phyloP scores from a whole-genome alignment of 2,888 invertebrate genomes.

The Synanthedon vespiformis region DNA sequence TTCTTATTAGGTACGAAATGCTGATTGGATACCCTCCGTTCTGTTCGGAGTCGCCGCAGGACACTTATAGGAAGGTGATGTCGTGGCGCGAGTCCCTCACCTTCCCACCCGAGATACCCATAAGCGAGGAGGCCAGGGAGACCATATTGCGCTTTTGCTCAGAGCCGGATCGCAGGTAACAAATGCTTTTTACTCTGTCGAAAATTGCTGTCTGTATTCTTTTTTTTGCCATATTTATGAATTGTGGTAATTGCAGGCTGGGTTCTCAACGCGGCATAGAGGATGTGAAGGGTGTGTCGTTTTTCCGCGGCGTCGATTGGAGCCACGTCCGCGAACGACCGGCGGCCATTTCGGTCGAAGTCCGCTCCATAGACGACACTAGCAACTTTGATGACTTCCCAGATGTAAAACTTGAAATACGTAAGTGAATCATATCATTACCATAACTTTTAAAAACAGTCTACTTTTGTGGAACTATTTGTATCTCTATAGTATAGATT shows the following conservation, averaged over 20 bases:
- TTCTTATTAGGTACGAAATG: conserved; percentile 91
- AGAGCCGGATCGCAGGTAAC: conserved; percentile 89
- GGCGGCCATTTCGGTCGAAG: conserved; percentile 97
- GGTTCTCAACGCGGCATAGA: conserved; percentile 92
- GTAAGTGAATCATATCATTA: conserved; percentile 76
- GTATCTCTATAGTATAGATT: too few relatives aligned
- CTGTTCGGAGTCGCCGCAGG: conserved; percentile 98
- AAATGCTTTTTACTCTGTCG: too few relatives aligned
- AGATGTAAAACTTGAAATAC: conserved; percentile 97
- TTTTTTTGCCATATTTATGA: neutral
- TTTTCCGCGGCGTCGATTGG: conserved; percentile 99
- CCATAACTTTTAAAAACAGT: too few relatives aligned
- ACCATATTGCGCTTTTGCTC: conserved; percentile 97
- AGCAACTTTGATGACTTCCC: conserved; percentile 99
- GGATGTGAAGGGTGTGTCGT: conserved; percentile 91
- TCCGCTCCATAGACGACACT: conserved; percentile 98
- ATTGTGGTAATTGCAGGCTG: conserved; percentile 41
- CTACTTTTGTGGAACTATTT: too few relatives aligned
- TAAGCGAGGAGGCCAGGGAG: conserved; percentile 96
- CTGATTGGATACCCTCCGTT: conserved; percentile 99
- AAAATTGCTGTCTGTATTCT: too few relatives aligned
- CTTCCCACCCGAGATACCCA: conserved; percentile 99
- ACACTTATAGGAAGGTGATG: conserved; percentile 95
- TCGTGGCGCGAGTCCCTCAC: conserved; percentile 98
- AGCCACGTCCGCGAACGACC: conserved; percentile 98